A percentile compares a stretch with the other conserved stretches of the same genome.
Conservation (phyloP, 2,113 vertebrate species). For the Oncorhynchus nerka region DNA sequence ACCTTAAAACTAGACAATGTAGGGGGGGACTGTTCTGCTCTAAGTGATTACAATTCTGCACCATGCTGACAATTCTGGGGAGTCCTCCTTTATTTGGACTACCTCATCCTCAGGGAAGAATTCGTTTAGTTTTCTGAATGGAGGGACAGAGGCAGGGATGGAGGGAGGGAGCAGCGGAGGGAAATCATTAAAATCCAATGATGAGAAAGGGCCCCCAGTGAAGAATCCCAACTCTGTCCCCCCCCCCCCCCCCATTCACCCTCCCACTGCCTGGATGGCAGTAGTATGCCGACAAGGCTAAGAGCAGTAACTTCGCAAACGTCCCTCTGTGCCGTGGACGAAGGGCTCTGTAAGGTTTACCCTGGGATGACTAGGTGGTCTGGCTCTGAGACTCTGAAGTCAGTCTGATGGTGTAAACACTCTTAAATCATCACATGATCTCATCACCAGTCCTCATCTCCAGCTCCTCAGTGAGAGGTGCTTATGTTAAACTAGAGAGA, state of each 20-base stretch:
- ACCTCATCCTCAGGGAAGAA: constrained; percentile 13
- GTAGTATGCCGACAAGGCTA: too few relatives aligned
- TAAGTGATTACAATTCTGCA: neutral
- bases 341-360: constrained; percentile 26
- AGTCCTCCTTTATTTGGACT: constrained; percentile 4
- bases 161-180: constrained; percentile 24
- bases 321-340: constrained; percentile 1
- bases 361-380: constrained; percentile 25
- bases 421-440: constrained; percentile 55
- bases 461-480: neutral
- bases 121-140: constrained; percentile 8
- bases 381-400: constrained; percentile 21
- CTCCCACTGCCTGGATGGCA: too few relatives aligned
- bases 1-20: constrained; percentile 15
- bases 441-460: constrained; percentile 16
- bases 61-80: neutral
- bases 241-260: constrained; percentile 6
- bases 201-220: constrained; percentile 44
- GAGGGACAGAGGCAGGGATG: neutral
- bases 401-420: constrained; percentile 43
- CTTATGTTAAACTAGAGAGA: neutral
- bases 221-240: constrained; percentile 25
- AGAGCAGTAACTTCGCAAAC: too few relatives aligned
- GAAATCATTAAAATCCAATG: constrained; percentile 57
- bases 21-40: neutral